Evolutionary conservation across 2,797 vertebrate genomes (phyloP).

Genomic region (Hoplostethus mediterraneus): DNA sequence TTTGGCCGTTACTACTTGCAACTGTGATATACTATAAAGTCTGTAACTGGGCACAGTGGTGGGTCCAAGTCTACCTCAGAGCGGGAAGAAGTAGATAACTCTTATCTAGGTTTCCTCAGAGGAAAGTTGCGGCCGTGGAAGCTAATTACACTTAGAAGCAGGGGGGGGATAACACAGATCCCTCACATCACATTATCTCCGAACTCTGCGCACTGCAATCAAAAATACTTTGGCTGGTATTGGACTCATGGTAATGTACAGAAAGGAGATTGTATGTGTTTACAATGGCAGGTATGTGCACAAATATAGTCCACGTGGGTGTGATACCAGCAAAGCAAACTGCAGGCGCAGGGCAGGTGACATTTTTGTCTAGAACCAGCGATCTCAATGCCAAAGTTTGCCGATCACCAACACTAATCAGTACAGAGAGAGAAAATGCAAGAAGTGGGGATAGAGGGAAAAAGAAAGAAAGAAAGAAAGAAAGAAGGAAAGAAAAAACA

Average conservation of each 20-base stretch:
- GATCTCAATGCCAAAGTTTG: background rate
- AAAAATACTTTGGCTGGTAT: too few species aligned
- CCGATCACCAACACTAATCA: background rate
- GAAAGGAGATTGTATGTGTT: too few species aligned
- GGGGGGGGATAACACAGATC: constrained; percentile 55
- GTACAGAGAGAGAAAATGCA: constrained; percentile 10
- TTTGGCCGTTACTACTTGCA: background rate
- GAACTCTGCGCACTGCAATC: constrained; percentile 23
- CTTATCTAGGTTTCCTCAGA: too few species aligned
- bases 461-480: background rate
- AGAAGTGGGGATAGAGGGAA: background rate
- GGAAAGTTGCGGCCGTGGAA: constrained; percentile 20
- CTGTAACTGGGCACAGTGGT: constrained; percentile 49
- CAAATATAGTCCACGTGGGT: background rate
- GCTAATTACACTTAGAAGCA: constrained; percentile 64
- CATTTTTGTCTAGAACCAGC: background rate
- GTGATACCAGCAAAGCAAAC: background rate
- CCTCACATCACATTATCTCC: constrained; percentile 54
- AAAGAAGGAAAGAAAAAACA: background rate
- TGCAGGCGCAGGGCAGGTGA: too few species aligned
- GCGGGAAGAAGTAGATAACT: constrained; percentile 9
- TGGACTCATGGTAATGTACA: too few species aligned
- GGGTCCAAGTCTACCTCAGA: constrained; percentile 40
- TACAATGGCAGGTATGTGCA: constrained; percentile 11
- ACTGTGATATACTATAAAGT: constrained; percentile 24